Conservation (phyloP, 2,797 vertebrate genomes). For the Megaceryle alcyon region DNA sequence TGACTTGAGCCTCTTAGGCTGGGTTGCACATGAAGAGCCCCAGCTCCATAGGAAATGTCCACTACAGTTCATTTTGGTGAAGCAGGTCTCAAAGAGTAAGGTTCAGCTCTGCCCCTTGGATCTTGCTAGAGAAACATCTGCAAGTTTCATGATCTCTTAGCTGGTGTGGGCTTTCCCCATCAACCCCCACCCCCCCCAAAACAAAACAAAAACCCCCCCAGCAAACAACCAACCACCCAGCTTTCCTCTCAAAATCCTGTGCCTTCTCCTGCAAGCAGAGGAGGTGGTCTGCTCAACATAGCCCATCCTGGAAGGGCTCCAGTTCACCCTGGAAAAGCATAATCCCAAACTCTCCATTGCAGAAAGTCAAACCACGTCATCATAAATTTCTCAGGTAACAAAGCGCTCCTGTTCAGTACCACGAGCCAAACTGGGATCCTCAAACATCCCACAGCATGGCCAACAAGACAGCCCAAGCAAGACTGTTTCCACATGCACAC, state of each 20-base stretch:
- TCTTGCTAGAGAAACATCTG: not conserved
- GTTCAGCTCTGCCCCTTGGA: not conserved
- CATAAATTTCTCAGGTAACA: not conserved
- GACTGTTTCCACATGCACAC: accelerated
- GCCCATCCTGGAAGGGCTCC: not conserved
- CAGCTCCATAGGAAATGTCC: accelerated
- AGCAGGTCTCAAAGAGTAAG: not conserved
- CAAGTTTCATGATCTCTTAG: not conserved
- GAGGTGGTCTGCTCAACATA: accelerated
- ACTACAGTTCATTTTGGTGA: too few relatives aligned
- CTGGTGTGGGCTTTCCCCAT: not conserved
- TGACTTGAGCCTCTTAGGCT: not conserved
- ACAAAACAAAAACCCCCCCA: not conserved
- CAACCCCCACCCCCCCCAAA: not conserved
- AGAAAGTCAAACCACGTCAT: not conserved
- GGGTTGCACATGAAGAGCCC: not conserved
- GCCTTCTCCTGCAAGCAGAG: accelerated
- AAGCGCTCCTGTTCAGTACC: not conserved
- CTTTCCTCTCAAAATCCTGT: not conserved
- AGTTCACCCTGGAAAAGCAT: not conserved
- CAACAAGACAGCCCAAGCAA: not conserved
- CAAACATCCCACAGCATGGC: accelerated
- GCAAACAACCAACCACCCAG: too few relatives aligned
- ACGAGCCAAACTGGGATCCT: not conserved
- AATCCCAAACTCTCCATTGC: not conserved